A percentile compares a stretch with the other conserved stretches of the same genome.
Conservation (phyloP, 2,888 invertebrate genomes). For the Drosophila nr. perissopoda region DNA sequence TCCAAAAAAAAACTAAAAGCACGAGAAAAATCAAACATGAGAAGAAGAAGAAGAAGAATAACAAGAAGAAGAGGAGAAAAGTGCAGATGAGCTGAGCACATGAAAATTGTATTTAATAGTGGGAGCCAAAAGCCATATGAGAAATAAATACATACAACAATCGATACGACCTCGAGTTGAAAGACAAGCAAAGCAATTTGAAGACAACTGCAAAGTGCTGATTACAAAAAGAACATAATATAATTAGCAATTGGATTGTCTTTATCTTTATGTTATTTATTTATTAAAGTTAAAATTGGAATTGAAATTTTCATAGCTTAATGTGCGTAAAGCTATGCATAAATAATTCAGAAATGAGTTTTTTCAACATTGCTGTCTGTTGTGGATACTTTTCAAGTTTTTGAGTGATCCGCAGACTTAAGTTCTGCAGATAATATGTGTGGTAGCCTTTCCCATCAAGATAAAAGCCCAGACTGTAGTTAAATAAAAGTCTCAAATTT, state of each 20-base stretch:
- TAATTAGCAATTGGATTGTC: background rate
- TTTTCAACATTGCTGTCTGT: background rate
- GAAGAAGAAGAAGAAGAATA: constrained; percentile 1
- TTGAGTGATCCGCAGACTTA: background rate
- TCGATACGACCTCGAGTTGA: constrained; percentile 47
- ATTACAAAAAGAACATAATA: constrained; percentile 19
- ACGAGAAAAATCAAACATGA: constrained; percentile 45
- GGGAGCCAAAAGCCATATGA: constrained; percentile 18
- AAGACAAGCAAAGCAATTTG: constrained; percentile 31
- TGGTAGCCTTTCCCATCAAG: background rate
- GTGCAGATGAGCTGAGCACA: constrained; percentile 44
- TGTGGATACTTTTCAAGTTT: no score
- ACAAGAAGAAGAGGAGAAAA: constrained; percentile 17
- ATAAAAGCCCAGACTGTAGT: background rate
- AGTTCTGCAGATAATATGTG: background rate
- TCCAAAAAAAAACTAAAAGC: constrained; percentile 44
- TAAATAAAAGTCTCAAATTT: background rate
- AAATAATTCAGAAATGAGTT: background rate
- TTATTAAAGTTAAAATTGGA: background rate
- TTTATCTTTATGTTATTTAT: background rate
- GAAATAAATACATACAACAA: constrained; percentile 41
- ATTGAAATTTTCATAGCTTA: background rate
- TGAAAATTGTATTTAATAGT: constrained; percentile 36
- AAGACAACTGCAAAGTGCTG: constrained; percentile 51
- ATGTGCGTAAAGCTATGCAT: background rate